These are phyloP conservation scores for Eugnorisma glareosa DNA, from an alignment of 2,888 invertebrate species.

Conservation along the genomic window DNA sequence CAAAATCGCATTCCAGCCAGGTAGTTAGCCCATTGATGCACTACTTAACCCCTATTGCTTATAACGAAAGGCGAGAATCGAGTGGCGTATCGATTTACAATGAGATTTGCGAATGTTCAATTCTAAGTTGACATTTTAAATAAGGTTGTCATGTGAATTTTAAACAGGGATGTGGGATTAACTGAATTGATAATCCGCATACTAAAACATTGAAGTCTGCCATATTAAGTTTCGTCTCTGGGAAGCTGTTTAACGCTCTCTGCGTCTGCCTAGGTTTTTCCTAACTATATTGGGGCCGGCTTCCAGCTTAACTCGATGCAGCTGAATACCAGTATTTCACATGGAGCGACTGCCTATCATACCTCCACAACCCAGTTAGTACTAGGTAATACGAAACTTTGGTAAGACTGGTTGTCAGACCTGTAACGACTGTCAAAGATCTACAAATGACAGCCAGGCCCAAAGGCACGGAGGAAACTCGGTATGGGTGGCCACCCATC, in stretches of 20 bases:
- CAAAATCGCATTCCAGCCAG: constrained; percentile 74
- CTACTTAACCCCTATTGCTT: constrained; percentile 61
- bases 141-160: constrained; percentile 57
- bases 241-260: background rate
- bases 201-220: background rate
- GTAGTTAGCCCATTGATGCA: constrained; percentile 62
- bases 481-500: background rate
- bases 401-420: background rate
- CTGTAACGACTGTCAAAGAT: background rate
- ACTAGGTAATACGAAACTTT: background rate
- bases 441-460: background rate
- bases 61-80: constrained; percentile 57
- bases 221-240: background rate
- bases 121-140: constrained; percentile 62
- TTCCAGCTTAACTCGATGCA: background rate
- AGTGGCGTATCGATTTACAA: constrained; percentile 58
- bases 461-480: background rate
- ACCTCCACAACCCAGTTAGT: background rate
- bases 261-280: background rate
- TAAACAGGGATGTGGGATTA: constrained; percentile 50
- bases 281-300: too few species aligned
- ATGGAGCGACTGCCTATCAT: too few species aligned
- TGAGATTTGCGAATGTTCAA: constrained; percentile 59
- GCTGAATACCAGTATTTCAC: too few species aligned
- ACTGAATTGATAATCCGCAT: constrained; percentile 5